A percentile compares a stretch with the other conserved stretches of the same genome.
These are phyloP conservation scores for Enoplosus armatus DNA, from an alignment of 2,797 vertebrate genomes.

Conservation along the genomic window DNA sequence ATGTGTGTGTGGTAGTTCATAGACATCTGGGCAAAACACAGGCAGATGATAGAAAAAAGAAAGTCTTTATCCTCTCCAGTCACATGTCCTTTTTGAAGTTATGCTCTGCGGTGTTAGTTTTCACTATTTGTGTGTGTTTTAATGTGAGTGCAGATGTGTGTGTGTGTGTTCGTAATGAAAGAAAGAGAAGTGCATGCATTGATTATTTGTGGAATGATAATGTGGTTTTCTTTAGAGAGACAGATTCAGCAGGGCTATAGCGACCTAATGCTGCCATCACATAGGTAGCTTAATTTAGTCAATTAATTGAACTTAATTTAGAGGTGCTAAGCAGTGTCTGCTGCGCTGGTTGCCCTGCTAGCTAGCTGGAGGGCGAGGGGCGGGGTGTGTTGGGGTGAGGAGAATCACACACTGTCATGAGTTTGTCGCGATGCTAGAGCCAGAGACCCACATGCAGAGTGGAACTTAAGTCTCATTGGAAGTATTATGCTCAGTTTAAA, in stretches of 20 bases:
- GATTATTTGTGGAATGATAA: neutral
- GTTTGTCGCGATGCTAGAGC: slow-evolving; percentile 59
- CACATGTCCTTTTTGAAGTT: slow-evolving; percentile 58
- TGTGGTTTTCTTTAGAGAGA: neutral
- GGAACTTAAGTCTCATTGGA: slow-evolving; percentile 21
- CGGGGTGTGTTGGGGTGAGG: slow-evolving; percentile 31
- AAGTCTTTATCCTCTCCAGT: slow-evolving; percentile 49
- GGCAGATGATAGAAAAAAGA: slow-evolving; percentile 31
- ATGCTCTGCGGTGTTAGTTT: slow-evolving; percentile 6
- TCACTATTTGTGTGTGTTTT: neutral
- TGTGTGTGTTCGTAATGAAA: neutral
- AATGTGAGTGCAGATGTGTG: neutral
- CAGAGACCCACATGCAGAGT: slow-evolving; percentile 19
- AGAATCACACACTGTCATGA: slow-evolving; percentile 51
- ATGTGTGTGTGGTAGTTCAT: slow-evolving; percentile 6
- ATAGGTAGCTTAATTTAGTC: neutral
- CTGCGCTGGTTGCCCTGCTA: slow-evolving; percentile 38
- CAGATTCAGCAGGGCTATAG: neutral
- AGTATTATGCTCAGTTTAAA: slow-evolving; percentile 19
- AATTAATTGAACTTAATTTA: no score
- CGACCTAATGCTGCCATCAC: neutral
- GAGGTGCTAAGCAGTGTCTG: slow-evolving; percentile 14
- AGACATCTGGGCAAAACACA: slow-evolving; percentile 35
- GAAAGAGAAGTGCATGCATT: neutral
- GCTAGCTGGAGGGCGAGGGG: slow-evolving; percentile 53